Conservation (phyloP, 1,140 invertebrate species). For the Saccostrea cuccullata region DNA sequence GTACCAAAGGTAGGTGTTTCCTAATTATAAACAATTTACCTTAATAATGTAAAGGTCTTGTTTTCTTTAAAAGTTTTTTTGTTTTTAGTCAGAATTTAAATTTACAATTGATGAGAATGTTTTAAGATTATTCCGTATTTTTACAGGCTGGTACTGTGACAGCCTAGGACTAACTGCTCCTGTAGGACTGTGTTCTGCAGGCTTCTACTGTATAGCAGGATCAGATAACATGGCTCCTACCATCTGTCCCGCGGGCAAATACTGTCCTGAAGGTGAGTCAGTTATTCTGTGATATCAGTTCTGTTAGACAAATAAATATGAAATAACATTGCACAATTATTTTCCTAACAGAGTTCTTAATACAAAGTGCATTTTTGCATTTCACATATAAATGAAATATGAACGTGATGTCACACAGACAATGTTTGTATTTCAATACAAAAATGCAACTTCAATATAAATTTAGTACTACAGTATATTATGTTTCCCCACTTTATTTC, state of each 20-base stretch:
- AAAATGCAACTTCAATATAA: too few species aligned
- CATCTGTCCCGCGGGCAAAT: constrained; percentile 73
- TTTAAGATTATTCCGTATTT: neutral
- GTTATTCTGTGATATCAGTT: neutral
- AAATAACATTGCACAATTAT: too few species aligned
- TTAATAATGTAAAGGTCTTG: neutral
- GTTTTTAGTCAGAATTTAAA: neutral
- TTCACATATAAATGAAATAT: too few species aligned
- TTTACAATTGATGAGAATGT: too few species aligned
- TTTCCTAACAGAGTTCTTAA: too few species aligned
- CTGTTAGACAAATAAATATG: too few species aligned
- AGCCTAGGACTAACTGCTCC: constrained; percentile 65
- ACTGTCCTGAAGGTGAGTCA: constrained; percentile 69
- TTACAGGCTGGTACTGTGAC: constrained; percentile 74
- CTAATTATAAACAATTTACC: neutral
- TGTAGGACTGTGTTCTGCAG: constrained; percentile 67
- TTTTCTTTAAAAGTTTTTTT: too few species aligned
- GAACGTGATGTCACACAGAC: too few species aligned
- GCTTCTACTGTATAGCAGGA: constrained; percentile 73
- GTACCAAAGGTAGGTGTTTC: constrained; percentile 67
- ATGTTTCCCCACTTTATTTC: too few species aligned
- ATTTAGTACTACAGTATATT: too few species aligned
- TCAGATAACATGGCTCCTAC: constrained; percentile 63
- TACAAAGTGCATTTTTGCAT: too few species aligned
- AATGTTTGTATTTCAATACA: too few species aligned